Conservation (phyloP, 2,113 vertebrate genomes). For the Epinephelus cyanopodus region DNA sequence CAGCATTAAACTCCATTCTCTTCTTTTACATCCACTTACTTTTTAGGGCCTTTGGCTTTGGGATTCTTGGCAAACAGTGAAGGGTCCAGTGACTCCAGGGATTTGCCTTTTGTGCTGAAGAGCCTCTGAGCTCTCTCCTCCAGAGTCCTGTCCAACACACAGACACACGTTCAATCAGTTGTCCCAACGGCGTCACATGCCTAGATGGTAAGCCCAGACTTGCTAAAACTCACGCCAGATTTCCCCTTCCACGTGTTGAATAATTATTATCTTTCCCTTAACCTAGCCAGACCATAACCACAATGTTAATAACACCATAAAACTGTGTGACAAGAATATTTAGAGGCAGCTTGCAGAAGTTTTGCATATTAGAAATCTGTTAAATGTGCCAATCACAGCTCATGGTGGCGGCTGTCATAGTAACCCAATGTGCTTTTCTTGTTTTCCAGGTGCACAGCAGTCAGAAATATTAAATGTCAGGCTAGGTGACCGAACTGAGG, state of each 20-base stretch:
- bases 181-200: too few species aligned
- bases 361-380: too few species aligned
- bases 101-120: slow-evolving; percentile 98
- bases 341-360: too few species aligned
- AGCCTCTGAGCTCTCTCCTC: slow-evolving; percentile 97
- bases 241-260: too few species aligned
- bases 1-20: not conserved
- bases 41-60: slow-evolving; percentile 96
- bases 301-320: too few species aligned
- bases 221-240: too few species aligned
- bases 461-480: not conserved
- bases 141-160: slow-evolving; percentile 87
- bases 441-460: not conserved
- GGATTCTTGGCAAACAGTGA: slow-evolving; percentile 98
- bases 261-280: too few species aligned
- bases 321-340: too few species aligned
- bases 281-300: too few species aligned
- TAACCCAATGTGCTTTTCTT: not conserved
- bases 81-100: slow-evolving; percentile 92
- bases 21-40: slow-evolving; percentile 79
- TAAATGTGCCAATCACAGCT: not conserved
- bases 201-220: too few species aligned
- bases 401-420: not conserved
- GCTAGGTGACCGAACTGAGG: not conserved
- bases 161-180: not conserved